These are phyloP conservation scores for Melanitta fusca DNA, from an alignment of 2,797 vertebrate species.

Conservation along the genomic window DNA sequence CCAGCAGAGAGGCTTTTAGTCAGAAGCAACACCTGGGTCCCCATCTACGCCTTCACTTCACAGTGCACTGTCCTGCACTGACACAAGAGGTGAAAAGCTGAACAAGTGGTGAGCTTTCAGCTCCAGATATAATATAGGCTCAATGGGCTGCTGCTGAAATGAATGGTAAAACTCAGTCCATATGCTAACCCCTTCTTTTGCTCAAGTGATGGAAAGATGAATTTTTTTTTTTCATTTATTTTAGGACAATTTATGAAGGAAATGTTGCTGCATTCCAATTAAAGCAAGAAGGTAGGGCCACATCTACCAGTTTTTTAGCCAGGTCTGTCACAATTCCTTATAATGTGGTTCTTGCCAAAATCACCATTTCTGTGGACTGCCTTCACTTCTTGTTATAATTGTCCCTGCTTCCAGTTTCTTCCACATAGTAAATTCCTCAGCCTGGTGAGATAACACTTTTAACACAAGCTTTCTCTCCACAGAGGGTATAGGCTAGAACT, in stretches of 20 bases:
- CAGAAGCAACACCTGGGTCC: conserved; percentile 74
- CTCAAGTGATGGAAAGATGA: not conserved
- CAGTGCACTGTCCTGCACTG: not conserved
- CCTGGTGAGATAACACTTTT: not conserved
- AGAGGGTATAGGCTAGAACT: not conserved
- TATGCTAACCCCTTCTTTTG: not conserved
- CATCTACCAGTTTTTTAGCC: not conserved
- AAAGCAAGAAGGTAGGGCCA: not conserved
- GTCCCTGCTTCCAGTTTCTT: not conserved
- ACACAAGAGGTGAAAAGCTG: not conserved
- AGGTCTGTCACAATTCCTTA: not conserved
- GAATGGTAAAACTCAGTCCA: conserved; percentile 11
- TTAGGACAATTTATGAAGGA: not conserved
- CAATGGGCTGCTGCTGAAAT: not conserved
- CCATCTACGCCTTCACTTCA: conserved; percentile 13
- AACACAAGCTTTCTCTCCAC: not conserved
- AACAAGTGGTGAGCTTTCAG: conserved; percentile 7
- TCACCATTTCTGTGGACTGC: not conserved
- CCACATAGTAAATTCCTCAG: not conserved
- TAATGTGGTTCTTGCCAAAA: not conserved
- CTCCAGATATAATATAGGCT: not conserved
- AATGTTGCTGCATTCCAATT: not conserved
- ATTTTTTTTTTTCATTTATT: not conserved
- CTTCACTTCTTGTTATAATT: not conserved
- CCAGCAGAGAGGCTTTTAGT: conserved; percentile 71